Conservation (phyloP, 2,113 vertebrate genomes). For the Australoheros scitulus region DNA sequence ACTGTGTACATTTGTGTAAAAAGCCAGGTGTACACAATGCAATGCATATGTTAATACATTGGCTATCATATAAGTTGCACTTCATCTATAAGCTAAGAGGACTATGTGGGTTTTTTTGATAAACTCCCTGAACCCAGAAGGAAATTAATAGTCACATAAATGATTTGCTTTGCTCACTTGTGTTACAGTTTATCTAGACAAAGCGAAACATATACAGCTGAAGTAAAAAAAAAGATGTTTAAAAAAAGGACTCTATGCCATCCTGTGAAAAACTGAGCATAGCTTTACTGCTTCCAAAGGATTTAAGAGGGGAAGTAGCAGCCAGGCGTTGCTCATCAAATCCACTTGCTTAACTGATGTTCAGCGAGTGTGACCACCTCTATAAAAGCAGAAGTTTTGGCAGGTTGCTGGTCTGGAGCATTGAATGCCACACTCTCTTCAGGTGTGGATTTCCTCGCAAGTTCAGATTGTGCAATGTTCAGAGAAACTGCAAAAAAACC, state of each 20-base stretch:
- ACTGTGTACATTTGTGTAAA: conserved; percentile 7
- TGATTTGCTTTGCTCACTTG: background rate
- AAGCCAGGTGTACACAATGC: background rate
- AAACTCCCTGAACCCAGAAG: background rate
- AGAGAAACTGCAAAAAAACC: background rate
- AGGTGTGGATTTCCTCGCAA: background rate
- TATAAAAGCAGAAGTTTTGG: background rate
- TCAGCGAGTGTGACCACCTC: background rate
- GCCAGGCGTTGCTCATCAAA: background rate
- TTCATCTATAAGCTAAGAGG: background rate
- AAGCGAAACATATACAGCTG: background rate
- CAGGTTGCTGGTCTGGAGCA: background rate
- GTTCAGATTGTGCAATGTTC: background rate
- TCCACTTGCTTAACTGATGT: background rate
- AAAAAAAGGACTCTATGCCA: background rate
- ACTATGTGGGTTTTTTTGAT: background rate
- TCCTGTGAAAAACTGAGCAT: background rate
- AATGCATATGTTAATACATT: background rate
- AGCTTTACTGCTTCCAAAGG: background rate
- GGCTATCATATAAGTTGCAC: background rate
- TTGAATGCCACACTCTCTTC: background rate
- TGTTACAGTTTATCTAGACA: background rate
- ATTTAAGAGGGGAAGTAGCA: background rate
- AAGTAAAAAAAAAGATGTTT: background rate
- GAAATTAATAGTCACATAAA: background rate